These are phyloP conservation scores for Zaprionus nigranus DNA, from an alignment of 1,140 invertebrate genomes.

Conservation along the genomic window DNA sequence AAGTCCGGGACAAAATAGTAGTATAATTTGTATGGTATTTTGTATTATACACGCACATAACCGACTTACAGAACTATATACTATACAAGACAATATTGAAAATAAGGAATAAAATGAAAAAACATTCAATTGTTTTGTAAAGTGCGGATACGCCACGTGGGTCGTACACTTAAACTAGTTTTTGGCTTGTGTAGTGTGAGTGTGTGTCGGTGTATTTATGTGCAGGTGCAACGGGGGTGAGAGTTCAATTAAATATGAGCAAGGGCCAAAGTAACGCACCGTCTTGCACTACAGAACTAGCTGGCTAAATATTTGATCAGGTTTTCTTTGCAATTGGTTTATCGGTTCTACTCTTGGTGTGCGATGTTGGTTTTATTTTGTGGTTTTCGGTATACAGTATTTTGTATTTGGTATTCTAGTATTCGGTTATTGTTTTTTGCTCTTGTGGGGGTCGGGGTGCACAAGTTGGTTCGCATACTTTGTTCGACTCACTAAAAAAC, in stretches of 20 bases:
- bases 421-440: constrained; percentile 39
- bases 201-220: constrained; percentile 11
- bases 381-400: constrained; percentile 50
- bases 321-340: constrained; percentile 36
- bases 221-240: constrained; percentile 50
- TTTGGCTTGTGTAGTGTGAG: constrained; percentile 4
- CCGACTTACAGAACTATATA: constrained; percentile 31
- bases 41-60: constrained; percentile 33
- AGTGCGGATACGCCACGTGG: constrained; percentile 43
- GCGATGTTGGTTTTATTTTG: constrained; percentile 32
- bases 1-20: constrained; percentile 25
- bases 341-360: constrained; percentile 33
- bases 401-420: constrained; percentile 42
- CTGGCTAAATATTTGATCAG: constrained; percentile 51
- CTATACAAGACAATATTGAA: constrained; percentile 39
- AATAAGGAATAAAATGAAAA: constrained; percentile 36
- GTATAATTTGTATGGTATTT: constrained; percentile 15
- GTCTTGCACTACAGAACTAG: constrained; percentile 50
- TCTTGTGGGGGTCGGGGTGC: constrained; percentile 48
- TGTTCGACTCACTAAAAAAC: constrained; percentile 83
- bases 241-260: constrained; percentile 47
- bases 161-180: constrained; percentile 20
- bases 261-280: constrained; percentile 47
- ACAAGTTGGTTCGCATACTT: constrained; percentile 82
- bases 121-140: constrained; percentile 41